Evolutionary conservation across 2,113 vertebrate genomes (phyloP).

Genomic region (Chiloscyllium plagiosum): DNA sequence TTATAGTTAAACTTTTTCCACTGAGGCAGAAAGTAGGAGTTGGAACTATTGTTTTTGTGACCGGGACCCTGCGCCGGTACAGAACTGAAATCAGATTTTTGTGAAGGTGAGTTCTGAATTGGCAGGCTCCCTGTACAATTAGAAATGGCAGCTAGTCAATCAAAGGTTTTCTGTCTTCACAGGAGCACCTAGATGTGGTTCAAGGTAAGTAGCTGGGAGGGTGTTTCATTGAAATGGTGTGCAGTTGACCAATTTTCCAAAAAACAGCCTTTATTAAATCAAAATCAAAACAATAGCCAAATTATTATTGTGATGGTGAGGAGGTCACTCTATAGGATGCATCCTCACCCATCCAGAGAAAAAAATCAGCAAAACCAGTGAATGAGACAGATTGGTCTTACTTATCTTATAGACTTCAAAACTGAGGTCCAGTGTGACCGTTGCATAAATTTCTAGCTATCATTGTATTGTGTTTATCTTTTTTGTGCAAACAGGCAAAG

Average conservation of each 20-base stretch:
- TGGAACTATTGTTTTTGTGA: too few species aligned
- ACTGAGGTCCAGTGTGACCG: too few species aligned
- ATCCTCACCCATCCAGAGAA: too few species aligned
- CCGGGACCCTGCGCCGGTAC: too few species aligned
- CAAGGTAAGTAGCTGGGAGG: not conserved
- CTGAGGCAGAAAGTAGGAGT: not conserved
- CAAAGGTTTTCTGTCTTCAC: not conserved
- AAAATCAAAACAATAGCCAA: not conserved
- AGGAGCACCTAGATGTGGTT: not conserved
- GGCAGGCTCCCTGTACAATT: not conserved
- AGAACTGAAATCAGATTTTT: too few species aligned
- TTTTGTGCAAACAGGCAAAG: not conserved
- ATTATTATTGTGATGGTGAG: not conserved
- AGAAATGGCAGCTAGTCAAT: not conserved
- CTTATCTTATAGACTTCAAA: too few species aligned
- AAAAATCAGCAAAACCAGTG: too few species aligned
- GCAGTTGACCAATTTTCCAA: not conserved
- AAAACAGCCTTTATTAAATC: not conserved
- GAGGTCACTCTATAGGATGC: not conserved
- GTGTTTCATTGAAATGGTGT: not conserved
- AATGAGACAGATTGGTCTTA: too few species aligned
- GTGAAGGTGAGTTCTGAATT: too few species aligned
- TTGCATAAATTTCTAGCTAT: too few species aligned
- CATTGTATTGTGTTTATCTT: too few species aligned
- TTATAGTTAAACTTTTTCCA: not conserved